A percentile compares a stretch with the other conserved stretches of the same genome.
phyloP scores from a whole-genome alignment of 2,797 vertebrate species.

The Todus mexicanus region DNA sequence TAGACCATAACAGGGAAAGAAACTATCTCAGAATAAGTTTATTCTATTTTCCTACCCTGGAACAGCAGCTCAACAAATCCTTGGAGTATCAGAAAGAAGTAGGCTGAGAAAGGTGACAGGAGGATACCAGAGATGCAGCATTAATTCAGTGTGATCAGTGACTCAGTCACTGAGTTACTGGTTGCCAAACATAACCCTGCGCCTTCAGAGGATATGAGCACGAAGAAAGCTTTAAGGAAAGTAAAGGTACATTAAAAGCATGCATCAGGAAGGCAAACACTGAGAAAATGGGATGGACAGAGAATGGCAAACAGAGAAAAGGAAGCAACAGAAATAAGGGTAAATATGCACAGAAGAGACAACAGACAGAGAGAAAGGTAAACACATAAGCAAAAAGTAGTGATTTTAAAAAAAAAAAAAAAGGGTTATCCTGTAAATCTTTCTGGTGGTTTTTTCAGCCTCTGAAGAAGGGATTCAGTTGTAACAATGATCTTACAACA shows the following conservation, averaged over 20 bases:
- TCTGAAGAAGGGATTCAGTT: not conserved
- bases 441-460: not conserved
- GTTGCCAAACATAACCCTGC: not conserved
- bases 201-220: not conserved
- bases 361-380: not conserved
- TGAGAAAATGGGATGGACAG: not conserved
- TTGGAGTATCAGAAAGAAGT: not conserved
- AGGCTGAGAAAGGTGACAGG: not conserved
- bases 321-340: not conserved
- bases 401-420: constrained; percentile 25
- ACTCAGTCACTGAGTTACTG: not conserved
- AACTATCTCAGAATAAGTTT: not conserved
- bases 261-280: constrained; percentile 3
- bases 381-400: not conserved
- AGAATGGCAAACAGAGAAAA: not conserved
- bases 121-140: not conserved
- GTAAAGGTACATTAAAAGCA: not conserved
- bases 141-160: constrained; percentile 4
- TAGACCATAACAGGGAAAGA: not conserved
- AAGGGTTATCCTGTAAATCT: not conserved
- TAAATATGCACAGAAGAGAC: not conserved
- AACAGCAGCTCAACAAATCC: not conserved
- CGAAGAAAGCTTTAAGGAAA: not conserved
- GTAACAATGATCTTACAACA: not conserved
- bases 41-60: not conserved